phyloP scores from a whole-genome alignment of 2,113 vertebrate genomes.

The Egretta garzetta region DNA sequence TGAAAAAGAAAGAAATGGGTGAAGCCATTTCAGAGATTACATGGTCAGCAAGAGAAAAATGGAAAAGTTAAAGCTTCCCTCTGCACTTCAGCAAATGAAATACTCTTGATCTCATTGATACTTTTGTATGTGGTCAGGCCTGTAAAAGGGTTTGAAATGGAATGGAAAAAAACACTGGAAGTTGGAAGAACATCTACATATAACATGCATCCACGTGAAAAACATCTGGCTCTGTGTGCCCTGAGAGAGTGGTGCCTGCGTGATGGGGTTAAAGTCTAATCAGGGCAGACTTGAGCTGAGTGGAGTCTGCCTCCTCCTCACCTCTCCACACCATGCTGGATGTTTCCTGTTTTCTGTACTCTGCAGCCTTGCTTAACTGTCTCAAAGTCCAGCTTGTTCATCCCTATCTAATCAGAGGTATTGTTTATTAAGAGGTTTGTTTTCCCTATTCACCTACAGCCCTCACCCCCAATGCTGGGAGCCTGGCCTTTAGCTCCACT shows the following conservation, averaged over 20 bases:
- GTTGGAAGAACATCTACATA: not conserved
- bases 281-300: not conserved
- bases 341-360: slow-evolving; percentile 60
- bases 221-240: not conserved
- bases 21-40: not conserved
- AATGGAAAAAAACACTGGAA: slow-evolving; percentile 2
- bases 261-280: slow-evolving; percentile 21
- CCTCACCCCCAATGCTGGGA: not conserved
- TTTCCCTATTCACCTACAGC: not conserved
- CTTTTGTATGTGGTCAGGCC: not conserved
- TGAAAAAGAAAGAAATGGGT: not conserved
- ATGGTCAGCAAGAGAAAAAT: not conserved
- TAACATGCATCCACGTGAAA: not conserved
- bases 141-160: not conserved
- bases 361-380: slow-evolving; percentile 69
- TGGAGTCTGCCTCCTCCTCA: not conserved
- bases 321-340: not conserved
- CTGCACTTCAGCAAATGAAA: not conserved
- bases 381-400: slow-evolving; percentile 74
- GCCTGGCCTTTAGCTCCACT: not conserved
- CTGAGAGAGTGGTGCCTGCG: not conserved
- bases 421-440: slow-evolving; percentile 55
- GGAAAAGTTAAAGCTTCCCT: not conserved
- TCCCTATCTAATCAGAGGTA: slow-evolving; percentile 74
- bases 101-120: not conserved